Percentiles rank a stretch among this genome's conserved stretches.
Conservation (phyloP, 2,888 invertebrate species). For the Platycnemis pennipes region DNA sequence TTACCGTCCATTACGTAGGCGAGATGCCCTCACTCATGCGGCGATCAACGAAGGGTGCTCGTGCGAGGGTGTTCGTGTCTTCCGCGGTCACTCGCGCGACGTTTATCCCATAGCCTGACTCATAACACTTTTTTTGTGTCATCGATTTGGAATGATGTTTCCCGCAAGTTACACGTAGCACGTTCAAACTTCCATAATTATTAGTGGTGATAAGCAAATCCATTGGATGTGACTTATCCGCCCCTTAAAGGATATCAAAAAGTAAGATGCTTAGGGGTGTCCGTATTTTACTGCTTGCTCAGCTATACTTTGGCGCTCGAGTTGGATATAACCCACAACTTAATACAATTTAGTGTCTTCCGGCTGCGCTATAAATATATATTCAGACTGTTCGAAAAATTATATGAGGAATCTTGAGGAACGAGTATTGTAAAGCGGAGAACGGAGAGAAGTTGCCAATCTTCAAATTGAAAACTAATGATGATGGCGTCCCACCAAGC, state of each 20-base stretch:
- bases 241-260: no score
- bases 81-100: not conserved
- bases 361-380: not conserved
- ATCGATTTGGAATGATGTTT: no score
- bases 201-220: not conserved
- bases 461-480: not conserved
- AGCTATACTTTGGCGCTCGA: not conserved
- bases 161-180: no score
- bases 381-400: not conserved
- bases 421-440: not conserved
- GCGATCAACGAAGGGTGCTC: no score
- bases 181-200: no score
- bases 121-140: no score
- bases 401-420: not conserved
- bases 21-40: no score
- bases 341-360: not conserved
- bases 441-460: not conserved
- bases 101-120: no score
- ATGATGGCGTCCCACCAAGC: not conserved
- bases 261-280: no score
- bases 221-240: not conserved
- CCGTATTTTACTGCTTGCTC: no score
- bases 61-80: not conserved
- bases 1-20: not conserved
- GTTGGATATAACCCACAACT: not conserved